Evolutionary conservation across 2,113 vertebrate species (phyloP), one percentile per base, ranked within the genome.

Genomic region (Thryonomys swinderianus): DNA sequence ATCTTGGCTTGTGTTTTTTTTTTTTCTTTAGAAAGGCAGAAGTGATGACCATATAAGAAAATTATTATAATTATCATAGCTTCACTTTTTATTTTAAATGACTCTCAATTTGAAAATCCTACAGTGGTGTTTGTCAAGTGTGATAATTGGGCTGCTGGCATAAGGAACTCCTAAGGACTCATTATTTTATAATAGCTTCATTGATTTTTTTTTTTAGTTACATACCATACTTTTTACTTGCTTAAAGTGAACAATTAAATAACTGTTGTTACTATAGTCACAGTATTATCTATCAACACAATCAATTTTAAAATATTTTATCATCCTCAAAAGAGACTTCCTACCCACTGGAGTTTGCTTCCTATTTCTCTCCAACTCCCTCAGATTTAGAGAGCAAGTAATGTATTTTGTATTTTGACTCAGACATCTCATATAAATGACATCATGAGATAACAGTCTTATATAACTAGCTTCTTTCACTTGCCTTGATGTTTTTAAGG

Each of bases 281-380:
- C 13, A 64, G 64, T 40, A 61, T 42, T 83, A 69, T 48, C 37
- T 66, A 88, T 67, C 45, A 55, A 18, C 10, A 91, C 32, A 85
- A 82, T 69, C n/a, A 87, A 57, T 84, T 90, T 62, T 48, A 92
- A 30, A 92, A 95, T 0, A 62, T 71, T 78, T 94, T 37, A 93
- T 45, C 37, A 40, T 55, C 21, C 12, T 42, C 27, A 61, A 76
- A 85, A 94, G 74, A 96, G 88, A 42, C 8, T 16, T 18, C 12
- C 3, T 3, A 23, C 8, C 37, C 17, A 40, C 13, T n/a, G 69
- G 34, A 20, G 57, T 16, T 67, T 34, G 80, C 59, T 94, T 57
- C 40, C 40, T 7, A 66, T 61, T 91, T 94, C 3, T 13, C 40
- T 71, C 7, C 17, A 48, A 53, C 4, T 20, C 13, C 40, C 59